phyloP scores from a whole-genome alignment of 2,797 vertebrate genomes.

The Danio albolineatus region DNA sequence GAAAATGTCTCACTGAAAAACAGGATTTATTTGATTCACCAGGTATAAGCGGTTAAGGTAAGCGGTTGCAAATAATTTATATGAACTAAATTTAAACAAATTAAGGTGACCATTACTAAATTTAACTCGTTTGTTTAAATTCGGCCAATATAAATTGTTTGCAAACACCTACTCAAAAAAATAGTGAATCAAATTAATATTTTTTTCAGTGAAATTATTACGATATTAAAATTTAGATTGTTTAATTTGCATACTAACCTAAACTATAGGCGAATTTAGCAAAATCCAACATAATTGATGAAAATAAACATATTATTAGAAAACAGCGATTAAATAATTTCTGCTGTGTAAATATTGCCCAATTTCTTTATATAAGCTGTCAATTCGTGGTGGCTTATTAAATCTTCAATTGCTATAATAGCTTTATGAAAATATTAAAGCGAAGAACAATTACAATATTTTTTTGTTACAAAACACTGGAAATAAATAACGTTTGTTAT shows the following conservation, averaged over 20 bases:
- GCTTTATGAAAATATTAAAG: neutral
- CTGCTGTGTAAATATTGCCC: neutral
- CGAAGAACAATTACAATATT: neutral
- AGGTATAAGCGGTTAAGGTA: too few relatives aligned
- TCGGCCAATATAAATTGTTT: too few relatives aligned
- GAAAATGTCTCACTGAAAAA: too few relatives aligned
- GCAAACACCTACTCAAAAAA: too few relatives aligned
- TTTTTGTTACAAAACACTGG: neutral
- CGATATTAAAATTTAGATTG: neutral
- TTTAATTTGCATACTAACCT: neutral
- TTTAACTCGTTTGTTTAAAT: too few relatives aligned
- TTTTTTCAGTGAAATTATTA: too few relatives aligned
- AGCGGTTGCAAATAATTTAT: too few relatives aligned
- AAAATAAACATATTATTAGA: neutral
- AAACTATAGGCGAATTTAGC: neutral
- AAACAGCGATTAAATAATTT: neutral
- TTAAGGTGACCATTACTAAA: too few relatives aligned
- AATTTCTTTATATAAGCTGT: neutral
- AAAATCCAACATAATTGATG: neutral
- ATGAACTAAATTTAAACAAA: too few relatives aligned
- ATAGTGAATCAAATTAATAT: too few relatives aligned
- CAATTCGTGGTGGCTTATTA: neutral
- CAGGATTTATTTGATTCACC: too few relatives aligned
- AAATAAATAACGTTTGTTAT: neutral
- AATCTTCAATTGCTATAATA: neutral